Evolutionary conservation across 2,797 vertebrate species (phyloP), one percentile per base, ranked within the genome.

Genomic region (Sebastiscus tertius): DNA sequence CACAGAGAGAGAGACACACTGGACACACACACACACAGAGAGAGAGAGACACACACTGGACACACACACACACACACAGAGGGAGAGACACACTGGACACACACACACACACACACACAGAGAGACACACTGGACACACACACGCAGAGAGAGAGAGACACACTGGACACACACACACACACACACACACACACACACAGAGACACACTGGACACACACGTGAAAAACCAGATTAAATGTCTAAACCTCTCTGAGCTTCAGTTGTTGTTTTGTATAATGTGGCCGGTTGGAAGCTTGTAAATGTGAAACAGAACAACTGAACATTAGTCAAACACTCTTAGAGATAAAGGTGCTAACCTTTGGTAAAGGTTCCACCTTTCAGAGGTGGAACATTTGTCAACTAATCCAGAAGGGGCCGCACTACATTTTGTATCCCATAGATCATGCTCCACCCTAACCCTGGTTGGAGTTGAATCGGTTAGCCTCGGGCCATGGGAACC

Each of bases 11-110:
- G 26, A 27, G 33, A 56, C n/a, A 52, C 24, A 24, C n/a, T 27
- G 54, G 72, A 69, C 39, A 75, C 65, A 80, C 67, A 80, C 67
- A 70, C 69, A 34, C 3, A 34, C 3, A 60, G 20, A 27, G 27
- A 27, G 27, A 29, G 27, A 29, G 27, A 29, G 27, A 29, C 31
- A 33, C 31, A 55, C 60, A 60, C 54, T 31, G 31, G 29, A 42
- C 14, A 33, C 31, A 33, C 31, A 9, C 0, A 36, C 11, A 33
- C 8, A 33, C 3, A 34, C 2, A 42, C 4, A 33, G 31, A 33
- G 31, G 9, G 31, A 33, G 27, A 27, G 1, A 34, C 10, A 34
- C 34, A 34, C 34, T 34, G 33, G 34, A 4, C 16, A 54, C 22
- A 12, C 13, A n/a, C 16, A 61, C 54, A 56, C 27, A 33, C 2